Evolutionary conservation across 30 jellyfish, hydroid and myxozoan species (phyloP).

Genomic region (Clytia hemisphaerica): DNA sequence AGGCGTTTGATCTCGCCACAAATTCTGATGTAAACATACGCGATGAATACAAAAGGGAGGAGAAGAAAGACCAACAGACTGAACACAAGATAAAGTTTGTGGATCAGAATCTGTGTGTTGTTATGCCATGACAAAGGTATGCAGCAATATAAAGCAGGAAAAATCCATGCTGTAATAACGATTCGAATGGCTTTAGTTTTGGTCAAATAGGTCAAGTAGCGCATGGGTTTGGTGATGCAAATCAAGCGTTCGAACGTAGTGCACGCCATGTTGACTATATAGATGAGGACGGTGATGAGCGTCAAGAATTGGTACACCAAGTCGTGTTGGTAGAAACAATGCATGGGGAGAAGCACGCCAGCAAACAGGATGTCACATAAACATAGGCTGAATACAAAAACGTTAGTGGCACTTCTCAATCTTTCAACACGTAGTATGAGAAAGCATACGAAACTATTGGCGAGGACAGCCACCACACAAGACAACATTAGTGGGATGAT

Average conservation of each 20-base stretch:
- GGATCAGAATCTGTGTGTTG: neutral
- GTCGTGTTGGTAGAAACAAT: slow-evolving; percentile 36
- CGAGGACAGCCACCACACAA: slow-evolving; percentile 52
- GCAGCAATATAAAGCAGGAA: slow-evolving; percentile 49
- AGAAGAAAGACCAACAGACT: slow-evolving; percentile 49
- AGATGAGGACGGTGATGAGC: slow-evolving; percentile 42
- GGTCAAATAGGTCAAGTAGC: slow-evolving; percentile 47
- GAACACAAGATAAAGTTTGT: slow-evolving; percentile 23
- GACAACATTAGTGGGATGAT: slow-evolving; percentile 38
- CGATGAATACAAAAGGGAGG: slow-evolving; percentile 56
- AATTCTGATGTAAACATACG: slow-evolving; percentile 43
- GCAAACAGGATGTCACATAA: slow-evolving; percentile 55
- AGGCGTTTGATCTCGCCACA: slow-evolving; percentile 21
- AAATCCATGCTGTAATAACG: slow-evolving; percentile 46
- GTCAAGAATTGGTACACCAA: slow-evolving; percentile 35
- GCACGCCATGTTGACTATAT: slow-evolving; percentile 51
- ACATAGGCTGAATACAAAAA: slow-evolving; percentile 68
- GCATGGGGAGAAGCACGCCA: slow-evolving; percentile 55
- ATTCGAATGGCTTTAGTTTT: slow-evolving; percentile 47
- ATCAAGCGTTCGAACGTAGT: slow-evolving; percentile 71
- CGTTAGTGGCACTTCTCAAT: slow-evolving; percentile 65
- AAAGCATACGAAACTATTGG: slow-evolving; percentile 43
- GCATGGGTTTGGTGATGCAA: slow-evolving; percentile 69
- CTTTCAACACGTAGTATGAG: slow-evolving; percentile 31
- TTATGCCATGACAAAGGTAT: slow-evolving; percentile 60